phyloP scores from a whole-genome alignment of 2,888 invertebrate species.

The Margaritifera margaritifera region DNA sequence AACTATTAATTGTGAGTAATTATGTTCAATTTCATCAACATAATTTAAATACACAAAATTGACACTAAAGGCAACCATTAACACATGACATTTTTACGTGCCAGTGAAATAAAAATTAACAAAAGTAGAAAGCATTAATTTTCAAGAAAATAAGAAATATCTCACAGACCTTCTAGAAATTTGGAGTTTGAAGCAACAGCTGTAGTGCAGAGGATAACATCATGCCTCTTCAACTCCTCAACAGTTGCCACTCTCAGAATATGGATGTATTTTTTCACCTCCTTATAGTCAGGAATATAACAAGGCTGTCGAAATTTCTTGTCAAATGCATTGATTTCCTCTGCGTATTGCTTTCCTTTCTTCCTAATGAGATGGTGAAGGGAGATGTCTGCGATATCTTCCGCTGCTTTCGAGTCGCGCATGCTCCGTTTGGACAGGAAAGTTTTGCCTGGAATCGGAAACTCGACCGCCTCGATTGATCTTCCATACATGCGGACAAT shows the following conservation, averaged over 20 bases:
- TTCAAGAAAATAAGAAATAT: too few relatives aligned
- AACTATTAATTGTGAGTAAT: too few relatives aligned
- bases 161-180: conserved; percentile 15
- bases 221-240: conserved; percentile 38
- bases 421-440: conserved; percentile 10
- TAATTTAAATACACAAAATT: too few relatives aligned
- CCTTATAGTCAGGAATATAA: conserved; percentile 11
- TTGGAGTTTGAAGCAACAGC: conserved; percentile 41
- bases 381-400: conserved; percentile 16
- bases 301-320: conserved; percentile 18
- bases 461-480: conserved; percentile 42
- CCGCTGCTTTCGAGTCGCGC: conserved; percentile 20
- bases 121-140: too few relatives aligned
- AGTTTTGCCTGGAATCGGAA: conserved; percentile 46
- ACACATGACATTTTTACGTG: too few relatives aligned
- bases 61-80: too few relatives aligned
- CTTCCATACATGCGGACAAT: conserved; percentile 54
- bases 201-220: conserved; percentile 57
- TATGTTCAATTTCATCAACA: too few relatives aligned
- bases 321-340: conserved; percentile 26
- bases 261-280: conserved; percentile 30
- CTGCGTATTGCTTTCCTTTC: conserved; percentile 11
- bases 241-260: conserved; percentile 36
- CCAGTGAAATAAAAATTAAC: too few relatives aligned
- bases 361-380: conserved; percentile 41